Percentiles rank a stretch among this genome's conserved stretches.
Evolutionary conservation across 2,797 vertebrate species (phyloP).

Genomic region (Spizella passerina): DNA sequence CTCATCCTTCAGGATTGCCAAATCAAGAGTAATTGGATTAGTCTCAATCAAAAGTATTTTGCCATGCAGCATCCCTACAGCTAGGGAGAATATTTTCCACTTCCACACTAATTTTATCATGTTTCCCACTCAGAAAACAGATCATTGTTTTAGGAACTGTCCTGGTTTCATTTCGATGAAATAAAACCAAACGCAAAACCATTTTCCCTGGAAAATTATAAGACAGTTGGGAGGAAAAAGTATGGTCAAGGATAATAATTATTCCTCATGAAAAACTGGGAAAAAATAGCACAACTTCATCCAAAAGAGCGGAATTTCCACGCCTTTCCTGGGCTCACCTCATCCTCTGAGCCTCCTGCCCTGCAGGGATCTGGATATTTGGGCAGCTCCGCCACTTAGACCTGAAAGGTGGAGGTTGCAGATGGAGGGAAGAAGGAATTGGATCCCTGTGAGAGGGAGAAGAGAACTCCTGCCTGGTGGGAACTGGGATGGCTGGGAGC

Average conservation of each 20-base stretch:
- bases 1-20: not conserved
- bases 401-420: rapidly evolving
- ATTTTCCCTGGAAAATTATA: not conserved
- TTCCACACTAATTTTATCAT: not conserved
- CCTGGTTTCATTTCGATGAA: not conserved
- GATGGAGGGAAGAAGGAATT: rapidly evolving
- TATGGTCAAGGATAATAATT: not conserved
- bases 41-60: not conserved
- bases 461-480: not conserved
- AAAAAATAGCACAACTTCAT: not conserved
- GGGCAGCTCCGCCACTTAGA: not conserved
- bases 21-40: not conserved
- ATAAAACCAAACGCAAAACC: not conserved
- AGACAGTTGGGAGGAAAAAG: not conserved
- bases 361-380: not conserved
- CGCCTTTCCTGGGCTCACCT: not conserved
- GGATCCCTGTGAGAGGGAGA: not conserved
- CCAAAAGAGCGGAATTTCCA: not conserved
- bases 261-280: not conserved
- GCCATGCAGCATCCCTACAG: not conserved
- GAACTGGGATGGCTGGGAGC: not conserved
- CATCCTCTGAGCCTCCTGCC: not conserved
- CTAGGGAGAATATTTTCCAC: not conserved
- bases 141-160: not conserved
- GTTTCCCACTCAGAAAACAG: not conserved